A percentile compares a stretch with the other conserved stretches of the same genome.
Conservation (phyloP, 2,797 vertebrate species). For the Chelon auratus region DNA sequence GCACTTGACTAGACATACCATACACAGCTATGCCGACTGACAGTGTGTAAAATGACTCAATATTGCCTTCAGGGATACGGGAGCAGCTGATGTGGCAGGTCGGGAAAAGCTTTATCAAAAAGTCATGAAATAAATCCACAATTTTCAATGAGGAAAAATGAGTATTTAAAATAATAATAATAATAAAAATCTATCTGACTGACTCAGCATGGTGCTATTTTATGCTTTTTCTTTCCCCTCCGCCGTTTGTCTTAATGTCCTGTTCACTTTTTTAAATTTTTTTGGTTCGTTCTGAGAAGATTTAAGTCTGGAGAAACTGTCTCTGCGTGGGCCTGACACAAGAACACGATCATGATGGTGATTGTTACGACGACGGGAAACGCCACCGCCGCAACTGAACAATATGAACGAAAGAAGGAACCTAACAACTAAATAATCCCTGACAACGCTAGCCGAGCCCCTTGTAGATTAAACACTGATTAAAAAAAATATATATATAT, state of each 20-base stretch:
- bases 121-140: conserved; percentile 14
- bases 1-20: conserved; percentile 81
- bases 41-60: conserved; percentile 73
- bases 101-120: conserved; percentile 67
- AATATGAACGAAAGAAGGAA: conserved; percentile 52
- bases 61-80: conserved; percentile 76
- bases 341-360: conserved; percentile 23
- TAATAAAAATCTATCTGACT: conserved; percentile 24
- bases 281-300: conserved; percentile 60
- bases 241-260: conserved; percentile 42
- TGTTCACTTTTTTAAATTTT: conserved; percentile 50
- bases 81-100: conserved; percentile 70
- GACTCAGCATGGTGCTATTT: conserved; percentile 51
- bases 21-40: conserved; percentile 76
- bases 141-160: no score
- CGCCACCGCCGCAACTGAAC: conserved; percentile 44
- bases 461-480: conserved; percentile 39
- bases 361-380: conserved; percentile 9
- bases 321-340: conserved; percentile 58
- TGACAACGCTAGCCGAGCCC: conserved; percentile 51
- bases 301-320: conserved; percentile 51
- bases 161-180: no score
- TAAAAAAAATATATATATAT: conserved; percentile 52
- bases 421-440: conserved; percentile 67
- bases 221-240: conserved; percentile 44